Evolutionary conservation across 2,113 vertebrate species (phyloP).

Genomic region (Hirundichthys speculiger): DNA sequence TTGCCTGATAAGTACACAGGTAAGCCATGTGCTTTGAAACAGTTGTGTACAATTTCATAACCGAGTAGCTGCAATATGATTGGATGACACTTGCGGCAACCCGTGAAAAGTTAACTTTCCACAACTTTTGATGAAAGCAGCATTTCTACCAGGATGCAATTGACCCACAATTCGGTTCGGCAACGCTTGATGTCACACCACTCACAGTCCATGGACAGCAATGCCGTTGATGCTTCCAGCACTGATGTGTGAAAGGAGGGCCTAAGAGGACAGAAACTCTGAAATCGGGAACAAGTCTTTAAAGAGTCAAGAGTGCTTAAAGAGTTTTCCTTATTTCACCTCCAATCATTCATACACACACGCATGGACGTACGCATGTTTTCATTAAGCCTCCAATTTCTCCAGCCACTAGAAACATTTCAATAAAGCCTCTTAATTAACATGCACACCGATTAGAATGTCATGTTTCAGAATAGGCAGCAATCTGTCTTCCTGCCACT

Average conservation of each 20-base stretch:
- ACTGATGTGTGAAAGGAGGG: too few species aligned
- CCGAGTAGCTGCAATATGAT: too few species aligned
- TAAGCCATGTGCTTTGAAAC: too few species aligned
- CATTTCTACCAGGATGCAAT: too few species aligned
- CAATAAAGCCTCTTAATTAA: slow-evolving; percentile 81
- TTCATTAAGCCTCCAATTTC: slow-evolving; percentile 72
- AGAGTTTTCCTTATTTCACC: slow-evolving; percentile 15
- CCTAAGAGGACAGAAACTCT: slow-evolving; percentile 33
- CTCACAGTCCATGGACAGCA: too few species aligned
- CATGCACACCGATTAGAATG: slow-evolving; percentile 78
- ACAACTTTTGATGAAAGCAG: too few species aligned
- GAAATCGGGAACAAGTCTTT: slow-evolving; percentile 8
- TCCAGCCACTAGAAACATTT: slow-evolving; percentile 70
- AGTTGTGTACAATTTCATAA: too few species aligned
- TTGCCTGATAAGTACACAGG: too few species aligned
- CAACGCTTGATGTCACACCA: too few species aligned
- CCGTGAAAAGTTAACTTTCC: too few species aligned
- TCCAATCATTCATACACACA: background rate
- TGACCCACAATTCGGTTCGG: too few species aligned
- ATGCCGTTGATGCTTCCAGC: background rate
- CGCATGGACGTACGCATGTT: slow-evolving; percentile 3
- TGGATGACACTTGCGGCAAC: too few species aligned
- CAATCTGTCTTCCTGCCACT: slow-evolving; percentile 81
- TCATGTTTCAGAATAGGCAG: slow-evolving; percentile 77
- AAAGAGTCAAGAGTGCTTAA: slow-evolving; percentile 35